Conservation (phyloP, 2,797 vertebrate genomes). For the Chaetodon trifasciatus region DNA sequence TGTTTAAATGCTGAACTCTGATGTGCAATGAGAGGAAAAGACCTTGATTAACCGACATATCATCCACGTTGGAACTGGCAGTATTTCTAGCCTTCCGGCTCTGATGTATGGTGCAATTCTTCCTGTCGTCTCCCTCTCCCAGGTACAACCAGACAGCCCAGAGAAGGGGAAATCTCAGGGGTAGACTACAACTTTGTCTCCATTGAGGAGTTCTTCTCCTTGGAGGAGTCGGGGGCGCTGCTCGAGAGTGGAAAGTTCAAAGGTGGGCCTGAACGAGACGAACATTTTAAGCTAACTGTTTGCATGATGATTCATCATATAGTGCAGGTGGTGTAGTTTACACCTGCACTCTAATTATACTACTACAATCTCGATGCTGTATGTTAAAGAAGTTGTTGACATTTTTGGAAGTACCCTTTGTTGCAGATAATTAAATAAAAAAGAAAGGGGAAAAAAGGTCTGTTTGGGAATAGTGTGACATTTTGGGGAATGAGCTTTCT, state of each 20-base stretch:
- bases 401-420: neutral
- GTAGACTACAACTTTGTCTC: conserved; percentile 99
- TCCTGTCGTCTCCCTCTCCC: conserved; percentile 27
- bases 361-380: neutral
- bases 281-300: neutral
- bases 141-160: conserved; percentile 95
- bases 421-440: neutral
- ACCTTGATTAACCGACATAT: conserved; percentile 64
- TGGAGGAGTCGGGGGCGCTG: conserved; percentile 95
- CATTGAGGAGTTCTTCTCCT: conserved; percentile 94
- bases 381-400: neutral
- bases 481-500: neutral
- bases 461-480: neutral
- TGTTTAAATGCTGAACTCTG: conserved; percentile 50
- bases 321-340: neutral
- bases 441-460: neutral
- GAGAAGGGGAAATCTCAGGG: conserved; percentile 94
- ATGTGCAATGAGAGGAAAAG: conserved; percentile 39
- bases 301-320: neutral
- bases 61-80: conserved; percentile 25
- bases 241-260: conserved; percentile 95
- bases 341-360: neutral
- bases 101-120: conserved; percentile 46
- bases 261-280: conserved; percentile 72
- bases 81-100: conserved; percentile 28